A percentile compares a stretch with the other conserved stretches of the same genome.
These are phyloP conservation scores for Papilio polyxenes DNA, from an alignment of 1,140 invertebrate genomes.

Conservation along the genomic window DNA sequence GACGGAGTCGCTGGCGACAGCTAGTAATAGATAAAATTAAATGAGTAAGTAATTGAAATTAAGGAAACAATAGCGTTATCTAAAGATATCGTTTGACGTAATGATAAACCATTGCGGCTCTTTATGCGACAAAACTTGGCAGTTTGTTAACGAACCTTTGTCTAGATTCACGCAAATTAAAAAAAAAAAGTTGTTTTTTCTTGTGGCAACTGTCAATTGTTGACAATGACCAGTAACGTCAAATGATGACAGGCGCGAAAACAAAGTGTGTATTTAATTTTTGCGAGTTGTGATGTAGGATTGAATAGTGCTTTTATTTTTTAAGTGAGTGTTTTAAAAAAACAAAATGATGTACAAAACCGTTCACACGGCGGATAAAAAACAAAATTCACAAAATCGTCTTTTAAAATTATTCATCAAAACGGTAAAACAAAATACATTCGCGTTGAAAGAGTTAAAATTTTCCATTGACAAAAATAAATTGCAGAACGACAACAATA, in stretches of 20 bases:
- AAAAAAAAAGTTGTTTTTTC: too few species aligned
- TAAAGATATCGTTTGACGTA: constrained; percentile 42
- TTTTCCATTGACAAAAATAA: constrained; percentile 58
- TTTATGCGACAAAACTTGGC: constrained; percentile 35
- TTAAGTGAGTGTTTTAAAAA: not conserved
- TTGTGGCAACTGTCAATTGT: not conserved
- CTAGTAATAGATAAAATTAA: constrained; percentile 19
- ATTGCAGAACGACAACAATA: constrained; percentile 53
- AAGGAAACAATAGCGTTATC: constrained; percentile 50
- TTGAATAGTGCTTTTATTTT: not conserved
- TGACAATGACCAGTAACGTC: not conserved
- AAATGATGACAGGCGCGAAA: not conserved
- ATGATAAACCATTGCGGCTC: constrained; percentile 42
- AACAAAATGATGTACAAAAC: constrained; percentile 54
- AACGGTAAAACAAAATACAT: constrained; percentile 70
- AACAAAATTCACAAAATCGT: constrained; percentile 52
- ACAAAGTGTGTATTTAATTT: not conserved
- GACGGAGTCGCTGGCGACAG: too few species aligned
- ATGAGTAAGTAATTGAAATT: constrained; percentile 41
- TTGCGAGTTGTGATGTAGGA: not conserved
- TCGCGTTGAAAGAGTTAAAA: constrained; percentile 66
- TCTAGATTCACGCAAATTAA: not conserved
- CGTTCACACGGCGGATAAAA: constrained; percentile 40
- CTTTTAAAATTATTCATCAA: constrained; percentile 63
- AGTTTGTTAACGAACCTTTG: constrained; percentile 14